phyloP scores from a whole-genome alignment of 2,888 invertebrate species.

The Megalurothrips usitatus region DNA sequence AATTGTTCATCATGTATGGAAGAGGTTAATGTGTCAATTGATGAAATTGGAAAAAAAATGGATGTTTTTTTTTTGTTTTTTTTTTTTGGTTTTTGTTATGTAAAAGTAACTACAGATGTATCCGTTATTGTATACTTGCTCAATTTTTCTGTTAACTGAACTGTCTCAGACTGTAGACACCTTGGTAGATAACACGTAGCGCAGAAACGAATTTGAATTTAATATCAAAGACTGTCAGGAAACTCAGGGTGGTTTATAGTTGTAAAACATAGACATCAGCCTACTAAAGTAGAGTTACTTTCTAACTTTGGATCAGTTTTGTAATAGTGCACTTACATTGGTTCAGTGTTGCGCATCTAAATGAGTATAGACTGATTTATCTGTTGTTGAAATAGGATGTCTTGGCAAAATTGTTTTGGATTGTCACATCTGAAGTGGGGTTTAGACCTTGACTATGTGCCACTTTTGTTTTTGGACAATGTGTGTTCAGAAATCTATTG shows the following conservation, averaged over 20 bases:
- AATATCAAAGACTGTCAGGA: slow-evolving; percentile 1
- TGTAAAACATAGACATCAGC: background rate
- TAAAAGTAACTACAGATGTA: too few species aligned
- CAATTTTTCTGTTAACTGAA: background rate
- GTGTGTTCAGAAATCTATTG: background rate
- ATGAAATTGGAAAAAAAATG: too few species aligned
- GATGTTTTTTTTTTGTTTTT: too few species aligned
- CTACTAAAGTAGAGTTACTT: background rate
- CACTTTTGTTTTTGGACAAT: background rate
- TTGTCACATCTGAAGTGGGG: too few species aligned
- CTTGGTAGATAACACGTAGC: too few species aligned
- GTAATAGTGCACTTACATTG: background rate
- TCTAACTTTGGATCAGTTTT: background rate
- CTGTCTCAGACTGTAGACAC: background rate
- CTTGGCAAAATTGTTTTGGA: background rate
- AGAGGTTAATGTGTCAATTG: too few species aligned
- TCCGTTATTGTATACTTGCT: background rate
- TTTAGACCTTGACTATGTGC: too few species aligned
- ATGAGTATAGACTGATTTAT: background rate
- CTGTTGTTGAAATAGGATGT: background rate
- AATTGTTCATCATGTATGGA: too few species aligned
- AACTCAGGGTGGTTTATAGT: slow-evolving; percentile 3
- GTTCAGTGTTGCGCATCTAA: background rate
- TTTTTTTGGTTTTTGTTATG: too few species aligned
- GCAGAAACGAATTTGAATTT: background rate